phyloP scores from a whole-genome alignment of 2,113 vertebrate species.

The Glaucidium brasilianum region DNA sequence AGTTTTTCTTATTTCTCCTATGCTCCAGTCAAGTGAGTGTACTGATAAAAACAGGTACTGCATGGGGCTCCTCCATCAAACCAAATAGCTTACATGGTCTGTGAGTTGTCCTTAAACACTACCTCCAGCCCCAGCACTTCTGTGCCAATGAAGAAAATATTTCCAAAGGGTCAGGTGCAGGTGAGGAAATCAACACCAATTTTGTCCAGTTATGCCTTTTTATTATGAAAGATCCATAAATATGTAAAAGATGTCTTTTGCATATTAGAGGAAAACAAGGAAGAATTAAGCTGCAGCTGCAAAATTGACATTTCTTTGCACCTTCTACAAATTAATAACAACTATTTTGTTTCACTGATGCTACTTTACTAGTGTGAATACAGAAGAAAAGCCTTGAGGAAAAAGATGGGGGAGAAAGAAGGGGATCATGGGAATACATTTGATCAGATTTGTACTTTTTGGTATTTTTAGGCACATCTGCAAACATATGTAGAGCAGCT shows the following conservation, averaged over 20 bases:
- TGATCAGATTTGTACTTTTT: background rate
- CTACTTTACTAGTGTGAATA: background rate
- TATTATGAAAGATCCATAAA: background rate
- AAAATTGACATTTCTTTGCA: background rate
- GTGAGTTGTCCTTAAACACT: background rate
- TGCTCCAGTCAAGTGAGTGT: background rate
- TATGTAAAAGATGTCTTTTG: background rate
- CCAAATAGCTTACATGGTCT: accelerated
- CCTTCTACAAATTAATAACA: background rate
- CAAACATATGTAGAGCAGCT: background rate
- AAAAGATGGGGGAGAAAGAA: background rate
- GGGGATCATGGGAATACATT: background rate
- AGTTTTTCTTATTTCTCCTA: background rate
- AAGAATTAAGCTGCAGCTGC: background rate
- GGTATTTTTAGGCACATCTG: background rate
- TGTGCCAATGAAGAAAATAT: background rate
- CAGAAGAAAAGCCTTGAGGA: background rate
- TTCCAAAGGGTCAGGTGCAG: background rate
- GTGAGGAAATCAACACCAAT: background rate
- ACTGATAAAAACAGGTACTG: background rate
- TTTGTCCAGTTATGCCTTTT: background rate
- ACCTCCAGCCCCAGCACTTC: background rate
- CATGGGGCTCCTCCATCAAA: too few species aligned
- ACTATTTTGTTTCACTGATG: background rate
- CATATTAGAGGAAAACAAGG: background rate